phyloP scores from a whole-genome alignment of 2,888 invertebrate species.

The Esperia sulphurella region DNA sequence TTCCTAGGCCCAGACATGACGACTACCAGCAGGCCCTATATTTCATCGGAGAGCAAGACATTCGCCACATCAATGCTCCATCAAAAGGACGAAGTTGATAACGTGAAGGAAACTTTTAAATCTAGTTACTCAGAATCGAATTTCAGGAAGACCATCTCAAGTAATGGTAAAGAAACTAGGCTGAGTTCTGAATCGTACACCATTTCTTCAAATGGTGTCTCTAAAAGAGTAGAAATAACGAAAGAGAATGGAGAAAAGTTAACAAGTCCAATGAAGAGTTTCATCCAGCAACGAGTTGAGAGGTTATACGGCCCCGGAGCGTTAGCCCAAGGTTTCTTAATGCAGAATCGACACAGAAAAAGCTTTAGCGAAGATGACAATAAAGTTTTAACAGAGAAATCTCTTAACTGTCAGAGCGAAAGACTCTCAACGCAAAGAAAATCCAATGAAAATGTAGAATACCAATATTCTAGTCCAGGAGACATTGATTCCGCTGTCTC shows the following conservation, averaged over 20 bases:
- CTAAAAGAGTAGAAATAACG: constrained; percentile 68
- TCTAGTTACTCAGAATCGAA: constrained; percentile 73
- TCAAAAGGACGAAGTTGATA: constrained; percentile 66
- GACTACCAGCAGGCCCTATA: constrained; percentile 58
- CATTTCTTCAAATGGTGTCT: constrained; percentile 67
- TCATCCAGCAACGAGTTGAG: constrained; percentile 93
- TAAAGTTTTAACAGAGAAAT: constrained; percentile 62
- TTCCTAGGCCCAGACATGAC: constrained; percentile 72
- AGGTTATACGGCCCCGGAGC: constrained; percentile 93
- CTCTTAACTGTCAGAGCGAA: constrained; percentile 54
- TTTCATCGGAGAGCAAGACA: constrained; percentile 62
- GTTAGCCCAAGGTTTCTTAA: constrained; percentile 90
- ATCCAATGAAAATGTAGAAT: constrained; percentile 40
- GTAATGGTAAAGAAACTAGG: constrained; percentile 55
- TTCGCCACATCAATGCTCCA: constrained; percentile 68
- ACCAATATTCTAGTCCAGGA: constrained; percentile 46
- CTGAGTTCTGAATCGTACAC: constrained; percentile 65
- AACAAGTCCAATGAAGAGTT: constrained; percentile 82
- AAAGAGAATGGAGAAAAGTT: constrained; percentile 70
- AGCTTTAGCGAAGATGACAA: constrained; percentile 62
- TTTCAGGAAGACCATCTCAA: constrained; percentile 59
- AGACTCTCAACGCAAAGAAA: constrained; percentile 46
- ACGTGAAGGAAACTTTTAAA: constrained; percentile 65
- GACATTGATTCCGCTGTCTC: constrained; percentile 48
- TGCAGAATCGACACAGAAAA: constrained; percentile 79